Percentiles rank a stretch among this genome's conserved stretches.
Conservation (phyloP, 2,888 invertebrate genomes). For the Dendrolimus pini region DNA sequence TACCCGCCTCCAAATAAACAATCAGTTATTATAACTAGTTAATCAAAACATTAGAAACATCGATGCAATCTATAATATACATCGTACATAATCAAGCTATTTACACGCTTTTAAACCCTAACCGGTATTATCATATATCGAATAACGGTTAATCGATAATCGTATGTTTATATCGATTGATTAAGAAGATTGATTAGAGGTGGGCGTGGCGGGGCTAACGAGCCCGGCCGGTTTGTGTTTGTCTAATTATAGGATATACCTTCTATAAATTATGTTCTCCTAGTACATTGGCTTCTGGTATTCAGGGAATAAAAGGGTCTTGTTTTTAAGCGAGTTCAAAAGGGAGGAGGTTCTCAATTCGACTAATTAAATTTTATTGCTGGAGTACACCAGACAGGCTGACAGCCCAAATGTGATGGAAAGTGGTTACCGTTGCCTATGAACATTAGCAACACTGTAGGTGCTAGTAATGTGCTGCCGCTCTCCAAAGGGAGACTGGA, state of each 20-base stretch:
- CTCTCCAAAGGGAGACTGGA: too few relatives aligned
- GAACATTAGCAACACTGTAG: too few relatives aligned
- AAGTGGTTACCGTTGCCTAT: too few relatives aligned
- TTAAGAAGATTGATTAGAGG: slow-evolving; percentile 59
- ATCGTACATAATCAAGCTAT: slow-evolving; percentile 1
- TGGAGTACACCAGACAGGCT: too few relatives aligned
- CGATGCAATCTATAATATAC: not conserved
- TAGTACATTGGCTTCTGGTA: slow-evolving; percentile 38
- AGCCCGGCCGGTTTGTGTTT: slow-evolving; percentile 57
- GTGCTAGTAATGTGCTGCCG: too few relatives aligned
- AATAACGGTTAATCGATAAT: slow-evolving; percentile 36
- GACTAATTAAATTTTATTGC: too few relatives aligned
- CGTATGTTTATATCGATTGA: slow-evolving; percentile 44
- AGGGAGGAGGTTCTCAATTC: too few relatives aligned
- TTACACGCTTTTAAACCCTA: slow-evolving; percentile 19
- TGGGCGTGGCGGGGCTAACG: slow-evolving; percentile 52
- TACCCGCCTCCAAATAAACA: not conserved
- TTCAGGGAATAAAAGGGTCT: slow-evolving; percentile 15
- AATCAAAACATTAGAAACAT: not conserved
- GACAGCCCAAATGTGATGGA: too few relatives aligned
- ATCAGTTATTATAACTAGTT: slow-evolving; percentile 1
- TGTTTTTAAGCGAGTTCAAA: too few relatives aligned
- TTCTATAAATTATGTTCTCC: slow-evolving; percentile 27
- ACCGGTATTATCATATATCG: slow-evolving; percentile 18
- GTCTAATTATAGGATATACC: slow-evolving; percentile 54